phyloP scores from a whole-genome alignment of 53 echinoderm and acorn worm genomes.

The Echinarachnius parma region DNA sequence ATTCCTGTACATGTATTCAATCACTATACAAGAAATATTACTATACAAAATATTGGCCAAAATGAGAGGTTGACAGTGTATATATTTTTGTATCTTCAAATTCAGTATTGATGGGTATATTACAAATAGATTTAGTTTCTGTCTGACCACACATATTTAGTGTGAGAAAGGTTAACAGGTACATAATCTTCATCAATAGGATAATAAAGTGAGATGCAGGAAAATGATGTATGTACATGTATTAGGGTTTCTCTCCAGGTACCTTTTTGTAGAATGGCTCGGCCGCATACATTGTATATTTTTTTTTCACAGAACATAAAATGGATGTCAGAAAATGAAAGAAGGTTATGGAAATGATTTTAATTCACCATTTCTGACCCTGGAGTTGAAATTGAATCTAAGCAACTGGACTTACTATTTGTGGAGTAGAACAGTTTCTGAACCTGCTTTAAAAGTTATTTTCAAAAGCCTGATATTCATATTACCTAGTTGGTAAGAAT shows the following conservation, averaged over 20 bases:
- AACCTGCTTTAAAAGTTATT: background rate
- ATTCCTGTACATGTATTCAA: too few relatives aligned
- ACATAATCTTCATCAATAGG: background rate
- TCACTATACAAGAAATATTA: too few relatives aligned
- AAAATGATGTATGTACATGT: conserved; percentile 1
- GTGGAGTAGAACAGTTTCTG: background rate
- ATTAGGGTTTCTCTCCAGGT: background rate
- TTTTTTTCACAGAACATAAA: too few relatives aligned
- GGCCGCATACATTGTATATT: too few relatives aligned
- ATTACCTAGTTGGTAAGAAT: background rate
- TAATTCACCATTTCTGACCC: background rate
- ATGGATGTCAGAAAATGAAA: too few relatives aligned
- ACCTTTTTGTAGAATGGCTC: background rate
- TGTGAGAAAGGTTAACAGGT: conserved; percentile 1
- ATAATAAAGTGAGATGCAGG: too few relatives aligned
- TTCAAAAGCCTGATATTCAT: conserved; percentile 1
- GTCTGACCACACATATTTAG: conserved; percentile 4
- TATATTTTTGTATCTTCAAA: too few relatives aligned
- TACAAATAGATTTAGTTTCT: background rate
- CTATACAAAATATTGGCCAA: too few relatives aligned
- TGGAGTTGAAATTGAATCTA: too few relatives aligned
- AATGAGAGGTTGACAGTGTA: too few relatives aligned
- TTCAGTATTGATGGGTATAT: background rate
- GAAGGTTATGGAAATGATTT: background rate
- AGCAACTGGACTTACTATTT: too few relatives aligned